Evolutionary conservation across 2,113 vertebrate genomes (phyloP).

Genomic region (Pelmatolapia mariae): DNA sequence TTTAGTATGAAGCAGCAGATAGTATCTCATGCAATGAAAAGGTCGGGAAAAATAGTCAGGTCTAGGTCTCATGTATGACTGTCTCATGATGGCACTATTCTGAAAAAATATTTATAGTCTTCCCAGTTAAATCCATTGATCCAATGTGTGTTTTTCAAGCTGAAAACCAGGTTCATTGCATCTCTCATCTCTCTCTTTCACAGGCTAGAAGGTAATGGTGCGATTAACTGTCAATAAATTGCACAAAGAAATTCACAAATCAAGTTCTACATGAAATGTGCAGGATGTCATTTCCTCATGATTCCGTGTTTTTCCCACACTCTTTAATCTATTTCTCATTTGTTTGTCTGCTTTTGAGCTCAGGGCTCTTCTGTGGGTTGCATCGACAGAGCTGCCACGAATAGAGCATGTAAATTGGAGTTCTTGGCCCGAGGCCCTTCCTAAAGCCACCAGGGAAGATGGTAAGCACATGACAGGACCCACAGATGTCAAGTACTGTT

Average conservation of each 20-base stretch:
- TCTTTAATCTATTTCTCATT: constrained; percentile 42
- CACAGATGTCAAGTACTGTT: neutral
- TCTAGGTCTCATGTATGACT: neutral
- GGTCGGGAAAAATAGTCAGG: neutral
- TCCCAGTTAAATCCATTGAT: neutral
- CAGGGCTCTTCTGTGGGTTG: neutral
- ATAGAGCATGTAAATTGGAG: constrained; percentile 14
- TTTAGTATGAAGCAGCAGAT: neutral
- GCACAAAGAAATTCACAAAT: neutral
- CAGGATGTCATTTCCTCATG: neutral
- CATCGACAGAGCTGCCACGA: neutral
- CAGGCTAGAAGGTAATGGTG: neutral
- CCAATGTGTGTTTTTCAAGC: neutral
- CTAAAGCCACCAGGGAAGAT: constrained; percentile 4
- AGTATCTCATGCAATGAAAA: neutral
- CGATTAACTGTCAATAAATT: neutral
- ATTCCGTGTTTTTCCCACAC: constrained; percentile 27
- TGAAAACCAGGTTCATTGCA: neutral
- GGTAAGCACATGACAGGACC: constrained; percentile 44
- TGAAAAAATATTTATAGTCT: neutral
- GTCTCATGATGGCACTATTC: neutral
- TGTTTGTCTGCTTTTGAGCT: constrained; percentile 35
- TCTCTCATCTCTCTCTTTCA: neutral
- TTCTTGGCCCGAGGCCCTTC: neutral
- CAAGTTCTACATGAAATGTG: neutral